Base-by-base conservation (phyloP, 1,140 invertebrate genomes). In the Heliconius eleuchia region DNA sequence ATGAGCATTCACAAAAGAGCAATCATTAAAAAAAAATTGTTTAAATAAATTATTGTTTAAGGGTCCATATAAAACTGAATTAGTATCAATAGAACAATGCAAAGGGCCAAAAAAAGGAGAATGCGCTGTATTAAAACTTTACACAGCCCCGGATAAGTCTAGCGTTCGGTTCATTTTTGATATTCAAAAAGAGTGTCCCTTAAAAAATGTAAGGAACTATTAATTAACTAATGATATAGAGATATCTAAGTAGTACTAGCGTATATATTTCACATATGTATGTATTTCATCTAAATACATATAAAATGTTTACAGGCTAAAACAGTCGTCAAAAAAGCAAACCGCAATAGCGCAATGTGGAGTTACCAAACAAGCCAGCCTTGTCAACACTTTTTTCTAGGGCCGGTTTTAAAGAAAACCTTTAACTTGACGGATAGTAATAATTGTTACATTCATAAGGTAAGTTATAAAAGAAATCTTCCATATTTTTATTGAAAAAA, bases 361-460 rank as follows among this genome's bases (percentile, higher is more conserved):
- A 92, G 90, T 79, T 91, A 94, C 76, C 79, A 83, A 19, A 66
- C 91, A 39, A 86, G 85, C 30, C 88, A 88, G 71, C 92, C 91
- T 3, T 94, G 92, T 75, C 89, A 92, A 79, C 92, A 92, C 83
- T 94, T 92, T 80, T 89, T 91, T 50, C 74, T 91, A 76, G 91
- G 90, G 0, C 90, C 92, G 16, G 76, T 92, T 75, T 75, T 94
- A 11, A 75, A 83, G 3, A 86, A 85, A 34, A 76, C 87, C 2
- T 91, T 92, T 77, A 92, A 92, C 78, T 73, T 92, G n/a, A 85
- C 86, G 9, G 16, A 42, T 71, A 87, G 76, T 71, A 87, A 77
- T 71, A 84, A 77, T 82, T 94, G 92, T 78, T 86, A 86, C 74
- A 84, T 94, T 74, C 83, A 82, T 50, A 91, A 88, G 89, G 92